Conservation (phyloP, 2,113 vertebrate genomes). For the Catharus fuscescens region DNA sequence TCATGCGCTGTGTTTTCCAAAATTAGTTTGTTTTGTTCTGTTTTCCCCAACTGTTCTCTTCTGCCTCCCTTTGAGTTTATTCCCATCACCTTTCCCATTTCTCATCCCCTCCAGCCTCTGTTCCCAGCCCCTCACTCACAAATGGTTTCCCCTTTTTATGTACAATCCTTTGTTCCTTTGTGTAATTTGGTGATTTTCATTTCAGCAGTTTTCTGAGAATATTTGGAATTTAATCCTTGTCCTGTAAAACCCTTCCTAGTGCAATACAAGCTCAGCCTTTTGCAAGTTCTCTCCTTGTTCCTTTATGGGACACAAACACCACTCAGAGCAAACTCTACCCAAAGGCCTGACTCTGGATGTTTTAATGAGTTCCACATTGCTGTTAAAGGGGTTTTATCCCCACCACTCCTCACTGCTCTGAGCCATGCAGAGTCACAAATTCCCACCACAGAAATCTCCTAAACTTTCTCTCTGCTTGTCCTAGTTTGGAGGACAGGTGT, state of each 20-base stretch:
- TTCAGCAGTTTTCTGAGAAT: not conserved
- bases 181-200: not conserved
- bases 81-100: not conserved
- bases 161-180: not conserved
- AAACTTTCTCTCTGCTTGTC: not conserved
- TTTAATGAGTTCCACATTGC: not conserved
- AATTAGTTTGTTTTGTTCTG: not conserved
- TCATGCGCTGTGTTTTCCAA: not conserved
- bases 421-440: not conserved
- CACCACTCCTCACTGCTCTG: not conserved
- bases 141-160: not conserved
- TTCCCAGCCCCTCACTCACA: not conserved
- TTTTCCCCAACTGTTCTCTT: fast-evolving
- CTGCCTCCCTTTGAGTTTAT: not conserved
- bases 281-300: not conserved
- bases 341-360: not conserved
- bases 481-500: too few relatives aligned
- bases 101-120: not conserved
- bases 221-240: not conserved
- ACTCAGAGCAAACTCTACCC: not conserved
- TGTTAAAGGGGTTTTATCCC: not conserved
- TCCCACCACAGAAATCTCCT: not conserved
- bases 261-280: not conserved
- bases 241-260: not conserved
- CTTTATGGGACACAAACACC: not conserved